Evolutionary conservation across 2,113 vertebrate species (phyloP).

Genomic region (Periophthalmodon schlosseri): DNA sequence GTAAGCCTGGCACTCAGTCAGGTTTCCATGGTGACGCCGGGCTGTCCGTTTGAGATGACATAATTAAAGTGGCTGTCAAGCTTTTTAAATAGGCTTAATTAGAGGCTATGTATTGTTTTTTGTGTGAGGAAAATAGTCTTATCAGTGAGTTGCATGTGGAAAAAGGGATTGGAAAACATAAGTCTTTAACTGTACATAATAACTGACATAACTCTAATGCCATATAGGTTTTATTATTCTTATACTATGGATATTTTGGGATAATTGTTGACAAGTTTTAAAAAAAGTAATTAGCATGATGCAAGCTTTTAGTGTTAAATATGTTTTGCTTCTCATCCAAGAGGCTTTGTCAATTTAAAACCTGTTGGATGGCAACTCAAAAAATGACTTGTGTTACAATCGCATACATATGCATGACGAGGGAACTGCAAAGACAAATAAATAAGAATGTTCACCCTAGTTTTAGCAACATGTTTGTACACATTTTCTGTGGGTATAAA

Average conservation of each 20-base stretch:
- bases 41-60: background rate
- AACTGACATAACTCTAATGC: too few species aligned
- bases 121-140: background rate
- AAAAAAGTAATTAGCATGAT: too few species aligned
- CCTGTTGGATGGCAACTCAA: too few species aligned
- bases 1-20: constrained; percentile 65
- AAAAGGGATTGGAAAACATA: background rate
- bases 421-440: background rate
- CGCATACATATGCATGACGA: background rate
- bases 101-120: background rate
- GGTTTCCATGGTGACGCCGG: background rate
- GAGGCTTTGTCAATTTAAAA: too few species aligned
- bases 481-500: background rate
- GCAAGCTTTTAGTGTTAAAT: background rate
- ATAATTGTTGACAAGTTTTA: background rate
- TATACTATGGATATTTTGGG: background rate
- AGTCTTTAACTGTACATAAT: background rate
- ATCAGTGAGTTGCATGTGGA: constrained; percentile 4
- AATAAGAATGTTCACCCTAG: background rate
- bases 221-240: background rate
- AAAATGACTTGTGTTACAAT: too few species aligned
- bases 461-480: background rate
- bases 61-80: background rate
- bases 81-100: constrained; percentile 19
- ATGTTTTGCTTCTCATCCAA: background rate